A percentile compares a stretch with the other conserved stretches of the same genome.
phyloP scores from a whole-genome alignment of 2,888 invertebrate genomes.

The Agriopis leucophaearia region DNA sequence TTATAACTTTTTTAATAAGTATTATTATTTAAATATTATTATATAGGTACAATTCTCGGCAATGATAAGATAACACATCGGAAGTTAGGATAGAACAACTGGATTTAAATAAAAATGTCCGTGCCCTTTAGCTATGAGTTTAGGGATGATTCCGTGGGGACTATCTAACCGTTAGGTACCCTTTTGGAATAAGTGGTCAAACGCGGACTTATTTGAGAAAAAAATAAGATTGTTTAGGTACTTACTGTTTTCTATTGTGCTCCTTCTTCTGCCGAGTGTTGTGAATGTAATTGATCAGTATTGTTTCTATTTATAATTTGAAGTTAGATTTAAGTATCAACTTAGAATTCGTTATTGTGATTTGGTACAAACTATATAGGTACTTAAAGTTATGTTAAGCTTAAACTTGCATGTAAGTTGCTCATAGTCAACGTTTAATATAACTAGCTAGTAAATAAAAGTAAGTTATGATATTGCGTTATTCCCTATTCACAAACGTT shows the following conservation, averaged over 20 bases:
- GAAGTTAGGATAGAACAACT: neutral
- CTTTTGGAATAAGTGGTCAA: neutral
- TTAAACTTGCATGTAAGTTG: slow-evolving; percentile 45
- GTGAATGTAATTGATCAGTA: slow-evolving; percentile 59
- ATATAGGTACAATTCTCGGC: slow-evolving; percentile 21
- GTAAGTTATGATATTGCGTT: neutral
- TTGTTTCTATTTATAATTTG: slow-evolving; percentile 61
- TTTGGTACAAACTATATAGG: slow-evolving; percentile 61
- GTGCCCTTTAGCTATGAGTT: too few relatives aligned
- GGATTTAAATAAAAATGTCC: neutral
- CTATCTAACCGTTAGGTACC: neutral
- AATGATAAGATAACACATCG: neutral
- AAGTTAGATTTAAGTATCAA: slow-evolving; percentile 51
- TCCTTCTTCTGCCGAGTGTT: slow-evolving; percentile 10
- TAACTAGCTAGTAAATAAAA: neutral
- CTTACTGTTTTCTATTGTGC: neutral
- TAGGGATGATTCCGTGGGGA: too few relatives aligned
- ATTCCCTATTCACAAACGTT: neutral
- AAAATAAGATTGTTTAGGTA: too few relatives aligned
- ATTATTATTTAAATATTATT: slow-evolving; percentile 38
- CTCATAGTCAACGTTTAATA: slow-evolving; percentile 50
- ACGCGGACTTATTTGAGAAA: too few relatives aligned
- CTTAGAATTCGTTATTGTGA: slow-evolving; percentile 52
- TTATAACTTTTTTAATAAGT: slow-evolving; percentile 27
- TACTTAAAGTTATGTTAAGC: slow-evolving; percentile 44